Conservation (phyloP, 2,113 vertebrate genomes). For the Lontra canadensis region DNA sequence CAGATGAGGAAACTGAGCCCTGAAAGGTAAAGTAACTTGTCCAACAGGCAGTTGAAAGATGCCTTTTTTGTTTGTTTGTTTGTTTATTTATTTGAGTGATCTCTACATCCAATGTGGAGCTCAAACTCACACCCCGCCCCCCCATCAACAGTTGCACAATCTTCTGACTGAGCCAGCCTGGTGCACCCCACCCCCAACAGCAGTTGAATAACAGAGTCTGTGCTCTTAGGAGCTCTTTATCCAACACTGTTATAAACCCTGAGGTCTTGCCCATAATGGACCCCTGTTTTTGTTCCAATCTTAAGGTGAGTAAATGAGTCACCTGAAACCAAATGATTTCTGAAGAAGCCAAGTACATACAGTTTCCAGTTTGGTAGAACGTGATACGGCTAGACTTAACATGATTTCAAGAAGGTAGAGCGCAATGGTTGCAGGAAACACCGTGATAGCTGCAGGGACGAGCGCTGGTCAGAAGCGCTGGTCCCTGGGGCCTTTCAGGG, state of each 20-base stretch:
- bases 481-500: background rate
- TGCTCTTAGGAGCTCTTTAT: background rate
- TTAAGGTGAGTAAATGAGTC: background rate
- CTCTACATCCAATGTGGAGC: background rate
- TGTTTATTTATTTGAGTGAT: background rate
- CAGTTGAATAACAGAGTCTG: background rate
- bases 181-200: background rate
- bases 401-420: background rate
- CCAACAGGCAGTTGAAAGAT: background rate
- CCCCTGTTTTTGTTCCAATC: background rate
- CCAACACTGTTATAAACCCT: background rate
- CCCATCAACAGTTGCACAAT: background rate
- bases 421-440: background rate
- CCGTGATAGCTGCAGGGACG: background rate
- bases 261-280: background rate
- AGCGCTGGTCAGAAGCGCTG: background rate
- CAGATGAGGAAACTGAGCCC: background rate
- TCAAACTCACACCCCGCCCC: background rate
- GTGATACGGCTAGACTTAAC: background rate
- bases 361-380: background rate
- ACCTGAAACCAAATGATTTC: background rate
- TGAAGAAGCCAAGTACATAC: background rate
- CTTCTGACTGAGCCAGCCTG: background rate
- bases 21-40: constrained; percentile 2
- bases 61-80: background rate